Percentiles rank a stretch among this genome's conserved stretches.
These are phyloP conservation scores for Orthonevra nobilis DNA, from an alignment of 2,888 invertebrate species.

Conservation along the genomic window DNA sequence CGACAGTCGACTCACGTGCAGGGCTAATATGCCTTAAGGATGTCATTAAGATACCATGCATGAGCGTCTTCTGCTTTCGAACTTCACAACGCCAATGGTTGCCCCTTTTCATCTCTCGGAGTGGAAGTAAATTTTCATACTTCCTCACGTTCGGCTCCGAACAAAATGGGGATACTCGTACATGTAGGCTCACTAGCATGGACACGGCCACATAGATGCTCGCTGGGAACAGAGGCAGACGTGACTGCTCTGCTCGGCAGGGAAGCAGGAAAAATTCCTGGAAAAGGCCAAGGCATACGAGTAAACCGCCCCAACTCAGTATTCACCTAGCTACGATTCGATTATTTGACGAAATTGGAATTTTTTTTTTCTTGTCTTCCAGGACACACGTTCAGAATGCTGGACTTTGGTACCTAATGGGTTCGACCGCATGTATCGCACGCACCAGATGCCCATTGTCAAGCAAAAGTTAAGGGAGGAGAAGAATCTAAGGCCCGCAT, in stretches of 20 bases:
- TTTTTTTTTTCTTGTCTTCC: constrained; percentile 52
- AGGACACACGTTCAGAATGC: constrained; percentile 40
- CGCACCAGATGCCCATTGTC: constrained; percentile 43
- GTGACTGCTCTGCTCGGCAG: constrained; percentile 58
- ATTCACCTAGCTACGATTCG: constrained; percentile 44
- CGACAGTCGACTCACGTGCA: constrained; percentile 64
- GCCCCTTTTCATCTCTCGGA: constrained; percentile 20
- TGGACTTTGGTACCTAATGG: constrained; percentile 19
- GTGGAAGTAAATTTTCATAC: constrained; percentile 57
- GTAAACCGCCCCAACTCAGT: no score
- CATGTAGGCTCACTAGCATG: constrained; percentile 51
- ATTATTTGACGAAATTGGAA: constrained; percentile 70
- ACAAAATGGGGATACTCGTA: constrained; percentile 25
- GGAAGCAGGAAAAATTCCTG: constrained; percentile 42
- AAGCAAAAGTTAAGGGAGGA: not conserved
- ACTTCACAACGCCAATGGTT: constrained; percentile 9
- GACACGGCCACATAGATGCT: constrained; percentile 26
- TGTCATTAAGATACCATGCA: constrained; percentile 68
- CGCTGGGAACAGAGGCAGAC: constrained; percentile 47
- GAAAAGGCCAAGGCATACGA: constrained; percentile 36
- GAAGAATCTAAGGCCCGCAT: not conserved
- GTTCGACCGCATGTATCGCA: constrained; percentile 32
- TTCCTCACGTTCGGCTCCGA: constrained; percentile 58
- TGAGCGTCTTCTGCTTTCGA: constrained; percentile 54
- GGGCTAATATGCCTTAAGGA: constrained; percentile 70